phyloP scores from a whole-genome alignment of 2,888 invertebrate genomes.

The Cosmorhoe ocellata region DNA sequence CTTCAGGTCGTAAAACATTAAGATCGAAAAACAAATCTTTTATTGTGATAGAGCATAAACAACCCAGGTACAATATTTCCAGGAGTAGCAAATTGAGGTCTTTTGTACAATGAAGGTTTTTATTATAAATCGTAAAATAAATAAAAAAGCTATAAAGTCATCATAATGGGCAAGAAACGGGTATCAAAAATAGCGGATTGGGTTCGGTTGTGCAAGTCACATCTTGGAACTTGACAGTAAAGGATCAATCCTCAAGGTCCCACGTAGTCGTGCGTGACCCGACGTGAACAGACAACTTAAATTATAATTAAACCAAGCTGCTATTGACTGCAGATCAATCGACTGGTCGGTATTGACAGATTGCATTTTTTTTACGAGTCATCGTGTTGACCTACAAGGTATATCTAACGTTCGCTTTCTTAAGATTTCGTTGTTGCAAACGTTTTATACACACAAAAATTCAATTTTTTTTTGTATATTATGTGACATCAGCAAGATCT shows the following conservation, averaged over 20 bases:
- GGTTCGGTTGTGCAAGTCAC: constrained; percentile 73
- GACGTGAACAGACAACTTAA: constrained; percentile 57
- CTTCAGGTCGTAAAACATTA: too few relatives aligned
- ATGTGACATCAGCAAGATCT: too few relatives aligned
- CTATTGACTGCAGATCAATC: constrained; percentile 41
- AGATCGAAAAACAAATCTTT: too few relatives aligned
- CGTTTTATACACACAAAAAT: too few relatives aligned
- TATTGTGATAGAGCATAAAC: background rate
- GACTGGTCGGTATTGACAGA: constrained; percentile 27
- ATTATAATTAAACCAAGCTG: constrained; percentile 51
- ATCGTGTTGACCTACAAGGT: constrained; percentile 17
- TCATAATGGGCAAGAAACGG: constrained; percentile 41
- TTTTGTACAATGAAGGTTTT: constrained; percentile 35
- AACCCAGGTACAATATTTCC: constrained; percentile 21
- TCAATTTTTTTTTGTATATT: too few relatives aligned
- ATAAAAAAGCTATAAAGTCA: constrained; percentile 45
- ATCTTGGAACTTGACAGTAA: constrained; percentile 51
- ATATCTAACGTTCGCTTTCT: constrained; percentile 2
- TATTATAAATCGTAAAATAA: constrained; percentile 40
- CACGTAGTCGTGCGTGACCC: constrained; percentile 64
- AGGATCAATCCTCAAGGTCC: constrained; percentile 71
- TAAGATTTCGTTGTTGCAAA: constrained; percentile 11
- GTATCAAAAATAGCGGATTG: constrained; percentile 63
- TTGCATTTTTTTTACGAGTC: constrained; percentile 15
- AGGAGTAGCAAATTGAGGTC: constrained; percentile 21